phyloP scores from a whole-genome alignment of 2,888 invertebrate genomes.

The Cremastinae sp. region DNA sequence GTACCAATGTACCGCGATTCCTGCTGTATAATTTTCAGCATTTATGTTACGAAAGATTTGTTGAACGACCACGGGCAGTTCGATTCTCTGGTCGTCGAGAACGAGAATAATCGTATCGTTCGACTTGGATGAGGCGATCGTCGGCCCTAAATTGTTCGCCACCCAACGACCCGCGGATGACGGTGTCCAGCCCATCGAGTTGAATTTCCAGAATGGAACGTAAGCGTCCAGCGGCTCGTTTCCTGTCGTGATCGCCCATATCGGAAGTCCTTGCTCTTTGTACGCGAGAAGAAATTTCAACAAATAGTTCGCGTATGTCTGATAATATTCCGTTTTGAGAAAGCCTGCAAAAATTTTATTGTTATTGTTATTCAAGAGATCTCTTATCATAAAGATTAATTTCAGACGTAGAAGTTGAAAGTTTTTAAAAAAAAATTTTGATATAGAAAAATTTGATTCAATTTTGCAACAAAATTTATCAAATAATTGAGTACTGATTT shows the following conservation, averaged over 20 bases:
- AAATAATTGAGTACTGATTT: too few relatives aligned
- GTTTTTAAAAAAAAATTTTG: neutral
- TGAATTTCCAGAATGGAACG: slow-evolving; percentile 82
- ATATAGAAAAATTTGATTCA: too few relatives aligned
- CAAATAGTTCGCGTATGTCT: slow-evolving; percentile 91
- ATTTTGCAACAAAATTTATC: too few relatives aligned
- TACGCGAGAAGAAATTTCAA: slow-evolving; percentile 90
- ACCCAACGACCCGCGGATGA: slow-evolving; percentile 84
- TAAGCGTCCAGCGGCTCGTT: slow-evolving; percentile 91
- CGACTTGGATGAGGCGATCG: slow-evolving; percentile 83
- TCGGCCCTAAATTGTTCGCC: slow-evolving; percentile 87
- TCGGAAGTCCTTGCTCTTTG: slow-evolving; percentile 83
- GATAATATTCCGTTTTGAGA: slow-evolving; percentile 83
- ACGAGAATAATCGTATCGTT: slow-evolving; percentile 86
- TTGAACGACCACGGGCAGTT: slow-evolving; percentile 85
- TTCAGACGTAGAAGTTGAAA: neutral
- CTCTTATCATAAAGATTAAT: neutral
- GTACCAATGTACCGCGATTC: slow-evolving; percentile 93
- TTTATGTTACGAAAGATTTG: slow-evolving; percentile 74
- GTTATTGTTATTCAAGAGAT: neutral
- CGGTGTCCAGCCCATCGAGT: slow-evolving; percentile 89
- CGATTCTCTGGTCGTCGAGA: slow-evolving; percentile 88
- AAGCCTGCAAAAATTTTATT: slow-evolving; percentile 66
- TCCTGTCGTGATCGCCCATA: slow-evolving; percentile 93
- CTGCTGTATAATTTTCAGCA: slow-evolving; percentile 85